Evolutionary conservation across 2,797 vertebrate genomes (phyloP).

Genomic region (Stomatorhinus walkeri): DNA sequence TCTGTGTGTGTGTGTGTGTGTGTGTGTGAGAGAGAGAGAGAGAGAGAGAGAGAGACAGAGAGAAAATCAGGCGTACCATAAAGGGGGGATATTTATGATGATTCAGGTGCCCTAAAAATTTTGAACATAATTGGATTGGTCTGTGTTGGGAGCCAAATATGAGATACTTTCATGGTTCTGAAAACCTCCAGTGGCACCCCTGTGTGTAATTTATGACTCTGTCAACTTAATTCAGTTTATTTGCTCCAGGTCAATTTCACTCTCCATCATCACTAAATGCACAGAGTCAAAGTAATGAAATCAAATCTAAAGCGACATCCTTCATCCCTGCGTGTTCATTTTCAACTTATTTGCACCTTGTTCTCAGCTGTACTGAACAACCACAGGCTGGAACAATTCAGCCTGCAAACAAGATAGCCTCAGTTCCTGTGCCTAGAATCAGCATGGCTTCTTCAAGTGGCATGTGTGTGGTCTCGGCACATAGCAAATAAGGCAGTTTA

Average conservation of each 20-base stretch:
- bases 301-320: not conserved
- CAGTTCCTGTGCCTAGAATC: not conserved
- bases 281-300: not conserved
- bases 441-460: not conserved
- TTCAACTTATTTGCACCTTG: not conserved
- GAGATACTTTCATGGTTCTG: not conserved
- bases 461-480: not conserved
- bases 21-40: no score
- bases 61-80: not conserved
- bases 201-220: not conserved
- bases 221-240: not conserved
- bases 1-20: not conserved
- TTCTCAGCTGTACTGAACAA: not conserved
- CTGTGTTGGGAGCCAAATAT: not conserved
- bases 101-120: not conserved
- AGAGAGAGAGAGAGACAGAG: not conserved
- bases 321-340: not conserved
- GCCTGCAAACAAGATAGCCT: not conserved
- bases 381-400: not conserved
- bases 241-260: not conserved
- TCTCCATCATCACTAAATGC: not conserved
- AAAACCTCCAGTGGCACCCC: not conserved
- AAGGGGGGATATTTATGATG: not conserved
- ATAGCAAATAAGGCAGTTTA: not conserved
- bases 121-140: not conserved